Conservation (phyloP, 2,888 invertebrate genomes). For the Elysia crispata region DNA sequence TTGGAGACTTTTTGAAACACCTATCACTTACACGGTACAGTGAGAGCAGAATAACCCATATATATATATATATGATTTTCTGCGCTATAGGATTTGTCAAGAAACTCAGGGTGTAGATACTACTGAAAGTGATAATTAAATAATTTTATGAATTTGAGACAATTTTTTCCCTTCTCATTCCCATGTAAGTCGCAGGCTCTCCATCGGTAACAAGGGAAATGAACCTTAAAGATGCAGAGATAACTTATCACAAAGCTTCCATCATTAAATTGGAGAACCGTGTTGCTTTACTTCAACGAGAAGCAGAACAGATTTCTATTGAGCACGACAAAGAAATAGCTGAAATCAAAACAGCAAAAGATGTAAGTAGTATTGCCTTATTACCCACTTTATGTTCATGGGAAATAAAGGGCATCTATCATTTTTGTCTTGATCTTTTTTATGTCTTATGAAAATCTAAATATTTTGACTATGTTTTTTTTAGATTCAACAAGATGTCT, state of each 20-base stretch:
- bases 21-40: too few relatives aligned
- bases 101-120: too few relatives aligned
- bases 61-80: too few relatives aligned
- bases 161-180: too few relatives aligned
- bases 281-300: conserved; percentile 55
- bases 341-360: conserved; percentile 36
- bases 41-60: too few relatives aligned
- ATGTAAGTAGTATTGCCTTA: conserved; percentile 19
- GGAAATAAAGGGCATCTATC: not conserved
- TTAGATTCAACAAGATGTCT: not conserved
- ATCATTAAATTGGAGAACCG: conserved; percentile 60
- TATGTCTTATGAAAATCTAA: too few relatives aligned
- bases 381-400: not conserved
- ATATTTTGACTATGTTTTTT: not conserved
- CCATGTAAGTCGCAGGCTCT: too few relatives aligned
- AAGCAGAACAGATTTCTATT: conserved; percentile 58
- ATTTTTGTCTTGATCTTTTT: too few relatives aligned
- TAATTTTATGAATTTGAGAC: too few relatives aligned
- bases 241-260: conserved; percentile 58
- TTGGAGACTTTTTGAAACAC: too few relatives aligned
- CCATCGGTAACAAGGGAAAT: conserved; percentile 51
- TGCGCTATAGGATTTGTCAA: too few relatives aligned
- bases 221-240: conserved; percentile 59
- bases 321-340: conserved; percentile 60
- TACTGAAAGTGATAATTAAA: too few relatives aligned